A percentile compares a stretch with the other conserved stretches of the same genome.
phyloP scores from a whole-genome alignment of 2,888 invertebrate species.

The Cerceris ruficornis region DNA sequence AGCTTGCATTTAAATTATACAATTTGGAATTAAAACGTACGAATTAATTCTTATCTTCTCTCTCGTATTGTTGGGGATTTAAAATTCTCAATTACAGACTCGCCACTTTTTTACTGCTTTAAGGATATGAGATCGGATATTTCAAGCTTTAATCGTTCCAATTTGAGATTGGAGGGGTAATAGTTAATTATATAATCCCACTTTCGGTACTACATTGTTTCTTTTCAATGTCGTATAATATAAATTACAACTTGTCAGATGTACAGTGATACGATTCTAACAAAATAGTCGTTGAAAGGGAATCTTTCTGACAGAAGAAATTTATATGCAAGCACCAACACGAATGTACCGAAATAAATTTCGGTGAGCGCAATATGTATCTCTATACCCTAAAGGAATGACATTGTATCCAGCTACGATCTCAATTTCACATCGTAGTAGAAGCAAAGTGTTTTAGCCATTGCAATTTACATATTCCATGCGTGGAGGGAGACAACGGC shows the following conservation, averaged over 20 bases:
- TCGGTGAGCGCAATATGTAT: neutral
- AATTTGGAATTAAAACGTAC: neutral
- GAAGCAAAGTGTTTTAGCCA: slow-evolving; percentile 1
- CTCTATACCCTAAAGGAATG: neutral
- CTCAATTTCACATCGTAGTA: neutral
- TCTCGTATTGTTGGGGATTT: neutral
- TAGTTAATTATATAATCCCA: neutral
- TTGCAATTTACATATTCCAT: slow-evolving; percentile 15
- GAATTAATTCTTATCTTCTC: neutral
- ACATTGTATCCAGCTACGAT: neutral
- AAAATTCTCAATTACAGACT: no score
- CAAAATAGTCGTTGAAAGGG: neutral
- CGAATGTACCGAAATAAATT: neutral
- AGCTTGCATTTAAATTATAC: neutral
- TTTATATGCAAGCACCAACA: neutral
- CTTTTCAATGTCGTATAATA: no score
- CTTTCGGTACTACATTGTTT: neutral
- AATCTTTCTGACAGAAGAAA: neutral
- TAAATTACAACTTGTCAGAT: no score
- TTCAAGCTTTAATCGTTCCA: neutral
- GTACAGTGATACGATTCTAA: neutral
- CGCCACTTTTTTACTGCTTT: no score
- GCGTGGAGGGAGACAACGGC: neutral
- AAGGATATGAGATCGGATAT: no score
- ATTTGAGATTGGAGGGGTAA: neutral